Evolutionary conservation across 2,888 invertebrate species (phyloP).

Genomic region (Cybosia mesomella): DNA sequence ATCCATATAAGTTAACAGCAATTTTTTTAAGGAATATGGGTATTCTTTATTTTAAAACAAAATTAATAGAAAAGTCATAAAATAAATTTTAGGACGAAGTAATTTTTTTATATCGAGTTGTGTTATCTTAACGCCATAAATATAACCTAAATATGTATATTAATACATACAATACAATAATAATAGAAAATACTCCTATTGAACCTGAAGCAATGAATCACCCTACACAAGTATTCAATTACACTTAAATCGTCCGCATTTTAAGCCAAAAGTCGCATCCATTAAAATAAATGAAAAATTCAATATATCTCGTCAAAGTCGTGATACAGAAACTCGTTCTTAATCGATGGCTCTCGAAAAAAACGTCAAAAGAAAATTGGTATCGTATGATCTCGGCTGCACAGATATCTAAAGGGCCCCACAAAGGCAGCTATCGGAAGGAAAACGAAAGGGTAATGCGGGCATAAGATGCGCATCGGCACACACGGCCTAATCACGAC

Average conservation of each 20-base stretch:
- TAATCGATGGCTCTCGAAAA: constrained; percentile 66
- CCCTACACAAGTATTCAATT: constrained; percentile 1
- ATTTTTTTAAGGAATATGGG: no score
- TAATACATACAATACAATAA: neutral
- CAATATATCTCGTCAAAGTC: constrained; percentile 38
- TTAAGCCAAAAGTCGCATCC: constrained; percentile 30
- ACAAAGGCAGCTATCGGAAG: constrained; percentile 87
- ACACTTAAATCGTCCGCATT: constrained; percentile 19
- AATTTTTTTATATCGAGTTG: no score
- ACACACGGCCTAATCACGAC: constrained; percentile 86
- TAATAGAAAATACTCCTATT: constrained; percentile 3
- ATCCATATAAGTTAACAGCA: no score
- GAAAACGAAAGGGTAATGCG: constrained; percentile 87
- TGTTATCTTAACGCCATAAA: no score
- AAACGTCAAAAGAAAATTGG: constrained; percentile 73
- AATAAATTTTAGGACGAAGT: no score
- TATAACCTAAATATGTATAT: no score
- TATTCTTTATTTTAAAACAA: no score
- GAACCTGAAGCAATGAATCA: neutral
- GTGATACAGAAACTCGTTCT: constrained; percentile 34
- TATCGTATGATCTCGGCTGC: constrained; percentile 75
- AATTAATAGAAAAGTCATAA: no score
- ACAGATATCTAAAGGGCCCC: constrained; percentile 74
- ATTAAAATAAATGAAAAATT: constrained; percentile 50
- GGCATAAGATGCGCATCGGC: constrained; percentile 87